Base-by-base conservation (phyloP, 2,797 vertebrate species). In the Gadopsis bispinosus region DNA sequence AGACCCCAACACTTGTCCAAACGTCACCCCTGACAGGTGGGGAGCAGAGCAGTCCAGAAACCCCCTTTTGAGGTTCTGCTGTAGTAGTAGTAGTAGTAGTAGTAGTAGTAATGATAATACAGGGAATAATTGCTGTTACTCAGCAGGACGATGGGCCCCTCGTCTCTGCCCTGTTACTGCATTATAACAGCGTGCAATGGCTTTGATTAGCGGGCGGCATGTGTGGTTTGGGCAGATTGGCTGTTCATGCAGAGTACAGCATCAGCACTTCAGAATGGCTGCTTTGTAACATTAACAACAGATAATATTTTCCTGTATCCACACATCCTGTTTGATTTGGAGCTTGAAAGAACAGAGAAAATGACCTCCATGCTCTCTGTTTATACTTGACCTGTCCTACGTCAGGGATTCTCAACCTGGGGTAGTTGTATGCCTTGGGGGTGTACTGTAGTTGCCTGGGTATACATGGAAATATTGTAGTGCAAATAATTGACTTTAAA, bases 1-100 rank as follows among this genome's bases (percentile, higher is more conserved):
- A 80, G 90, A 91, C 83, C 63, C 47, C 1, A 88, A 91, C 87
- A 87, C 75, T 89, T 89, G 85, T 91, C 88, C 70, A 90, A 87
- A 93, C 78, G 85, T 89, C 90, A 85, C 83, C 84, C 71, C 53
- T 77, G 80, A 89, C 89, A 90, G 86, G 88, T 92, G 91, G 89
- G 75, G 80, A 84, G 79, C 83, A 82, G 71, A 84, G 45, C 74
- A 31, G 75, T 58, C 85, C 73, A 70, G 71, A 83, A 79, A 29
- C 71, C 59, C 71, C 66, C 60, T 55, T 82, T 86, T 71, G 56
- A 85, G 72, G 81, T 73, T 79, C 70, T 71, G 68, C 75, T 83
- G 67, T 58, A 83, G 86, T 26, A 26, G 26, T 26, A 26, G 67
- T 58, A 83, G 86, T 87, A 90, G 67, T 58, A 83, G 86, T 26